These are phyloP conservation scores for Crotophaga sulcirostris DNA, from an alignment of 2,113 vertebrate genomes.

Conservation along the genomic window DNA sequence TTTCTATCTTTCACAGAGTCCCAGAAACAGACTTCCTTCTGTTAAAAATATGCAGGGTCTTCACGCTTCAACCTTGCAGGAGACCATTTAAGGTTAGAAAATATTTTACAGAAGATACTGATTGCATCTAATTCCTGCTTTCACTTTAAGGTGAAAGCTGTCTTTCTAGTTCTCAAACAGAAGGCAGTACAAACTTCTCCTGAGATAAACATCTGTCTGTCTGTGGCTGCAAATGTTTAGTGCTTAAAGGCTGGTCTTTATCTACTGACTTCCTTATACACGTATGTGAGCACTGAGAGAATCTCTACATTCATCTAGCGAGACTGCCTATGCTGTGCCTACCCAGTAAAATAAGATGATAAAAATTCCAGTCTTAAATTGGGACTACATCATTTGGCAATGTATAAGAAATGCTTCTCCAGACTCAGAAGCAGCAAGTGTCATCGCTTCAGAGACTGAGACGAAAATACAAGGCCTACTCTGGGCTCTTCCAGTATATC, in stretches of 20 bases:
- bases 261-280: background rate
- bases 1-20: fast-evolving
- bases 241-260: background rate
- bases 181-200: background rate
- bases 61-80: background rate
- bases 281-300: background rate
- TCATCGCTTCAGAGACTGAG: background rate
- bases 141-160: background rate
- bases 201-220: constrained; percentile 25
- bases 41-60: background rate
- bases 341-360: background rate
- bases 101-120: background rate
- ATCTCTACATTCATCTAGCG: background rate
- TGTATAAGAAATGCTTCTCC: background rate
- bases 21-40: background rate
- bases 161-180: background rate
- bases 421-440: background rate
- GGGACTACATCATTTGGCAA: background rate
- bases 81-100: background rate
- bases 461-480: background rate
- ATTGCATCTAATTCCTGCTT: background rate
- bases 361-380: background rate
- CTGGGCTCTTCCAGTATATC: background rate
- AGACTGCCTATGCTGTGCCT: background rate
- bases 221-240: background rate